These are phyloP conservation scores for Synanthedon vespiformis DNA, from an alignment of 2,888 invertebrate genomes.

Conservation along the genomic window DNA sequence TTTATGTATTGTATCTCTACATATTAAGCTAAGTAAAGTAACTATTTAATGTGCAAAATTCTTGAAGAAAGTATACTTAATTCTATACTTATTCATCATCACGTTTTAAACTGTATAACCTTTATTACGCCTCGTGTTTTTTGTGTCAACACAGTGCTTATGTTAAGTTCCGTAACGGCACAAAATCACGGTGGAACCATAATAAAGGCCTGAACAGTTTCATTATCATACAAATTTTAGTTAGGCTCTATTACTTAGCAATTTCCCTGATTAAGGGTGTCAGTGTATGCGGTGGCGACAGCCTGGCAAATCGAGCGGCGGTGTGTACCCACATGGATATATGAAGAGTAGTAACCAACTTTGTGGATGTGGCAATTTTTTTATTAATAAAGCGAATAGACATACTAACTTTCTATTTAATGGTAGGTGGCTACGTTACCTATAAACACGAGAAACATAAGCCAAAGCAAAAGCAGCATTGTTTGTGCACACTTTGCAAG, in stretches of 20 bases:
- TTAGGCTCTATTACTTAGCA: conserved; percentile 47
- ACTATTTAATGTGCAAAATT: too few relatives aligned
- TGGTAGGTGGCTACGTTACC: too few relatives aligned
- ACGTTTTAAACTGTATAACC: neutral
- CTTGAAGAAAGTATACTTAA: too few relatives aligned
- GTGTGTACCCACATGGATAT: conserved; percentile 42
- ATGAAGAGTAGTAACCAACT: neutral
- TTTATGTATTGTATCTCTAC: too few relatives aligned
- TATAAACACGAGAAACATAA: too few relatives aligned
- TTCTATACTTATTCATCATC: too few relatives aligned
- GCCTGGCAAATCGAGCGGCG: conserved; percentile 55
- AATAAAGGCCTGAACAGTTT: conserved; percentile 23
- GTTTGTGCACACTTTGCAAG: too few relatives aligned
- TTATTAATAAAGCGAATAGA: too few relatives aligned
- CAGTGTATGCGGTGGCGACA: conserved; percentile 38
- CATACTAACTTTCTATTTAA: too few relatives aligned
- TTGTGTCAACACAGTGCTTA: neutral
- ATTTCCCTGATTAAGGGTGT: conserved; percentile 54
- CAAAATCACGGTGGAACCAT: conserved; percentile 23
- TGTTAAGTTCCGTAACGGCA: conserved; percentile 10
- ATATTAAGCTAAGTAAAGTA: too few relatives aligned
- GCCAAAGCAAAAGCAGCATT: too few relatives aligned
- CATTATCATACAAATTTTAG: conserved; percentile 53
- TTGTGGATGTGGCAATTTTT: neutral
- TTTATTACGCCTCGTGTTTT: neutral